A percentile compares a stretch with the other conserved stretches of the same genome.
Evolutionary conservation across 2,113 vertebrate genomes (phyloP).

Genomic region (Progne subis): DNA sequence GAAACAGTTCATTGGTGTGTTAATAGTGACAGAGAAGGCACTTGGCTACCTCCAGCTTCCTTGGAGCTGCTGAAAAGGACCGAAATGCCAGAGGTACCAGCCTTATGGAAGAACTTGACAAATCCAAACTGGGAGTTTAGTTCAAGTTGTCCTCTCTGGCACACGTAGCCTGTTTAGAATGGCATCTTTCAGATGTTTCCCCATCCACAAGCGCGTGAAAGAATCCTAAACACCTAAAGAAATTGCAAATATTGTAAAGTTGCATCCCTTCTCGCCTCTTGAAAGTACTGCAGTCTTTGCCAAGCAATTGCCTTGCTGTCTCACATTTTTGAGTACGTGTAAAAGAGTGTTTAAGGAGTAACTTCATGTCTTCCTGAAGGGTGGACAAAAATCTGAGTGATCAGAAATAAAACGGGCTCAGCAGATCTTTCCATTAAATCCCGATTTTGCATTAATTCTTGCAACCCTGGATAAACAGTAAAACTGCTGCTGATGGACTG

Average conservation of each 20-base stretch:
- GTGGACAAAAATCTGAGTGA: not conserved
- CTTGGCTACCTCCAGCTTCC: not conserved
- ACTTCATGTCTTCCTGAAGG: not conserved
- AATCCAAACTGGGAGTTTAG: not conserved
- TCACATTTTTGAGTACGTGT: not conserved
- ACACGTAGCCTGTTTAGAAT: not conserved
- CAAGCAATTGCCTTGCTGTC: not conserved
- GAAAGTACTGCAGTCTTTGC: not conserved
- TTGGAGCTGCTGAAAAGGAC: not conserved
- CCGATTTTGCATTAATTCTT: not conserved
- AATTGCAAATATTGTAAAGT: not conserved
- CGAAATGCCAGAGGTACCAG: not conserved
- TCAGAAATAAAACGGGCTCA: not conserved
- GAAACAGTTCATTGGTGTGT: not conserved
- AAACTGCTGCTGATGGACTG: not conserved
- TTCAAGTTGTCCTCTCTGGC: not conserved
- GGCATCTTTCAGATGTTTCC: not conserved
- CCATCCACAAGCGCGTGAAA: not conserved
- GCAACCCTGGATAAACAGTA: not conserved
- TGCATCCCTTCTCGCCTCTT: rapidly evolving
- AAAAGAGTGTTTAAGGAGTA: not conserved
- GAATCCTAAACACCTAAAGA: not conserved
- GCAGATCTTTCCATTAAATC: not conserved
- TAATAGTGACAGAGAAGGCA: not conserved
- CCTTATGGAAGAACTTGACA: not conserved